Conservation (phyloP, 2,888 invertebrate species). For the Sphaerophoria rueppellii region DNA sequence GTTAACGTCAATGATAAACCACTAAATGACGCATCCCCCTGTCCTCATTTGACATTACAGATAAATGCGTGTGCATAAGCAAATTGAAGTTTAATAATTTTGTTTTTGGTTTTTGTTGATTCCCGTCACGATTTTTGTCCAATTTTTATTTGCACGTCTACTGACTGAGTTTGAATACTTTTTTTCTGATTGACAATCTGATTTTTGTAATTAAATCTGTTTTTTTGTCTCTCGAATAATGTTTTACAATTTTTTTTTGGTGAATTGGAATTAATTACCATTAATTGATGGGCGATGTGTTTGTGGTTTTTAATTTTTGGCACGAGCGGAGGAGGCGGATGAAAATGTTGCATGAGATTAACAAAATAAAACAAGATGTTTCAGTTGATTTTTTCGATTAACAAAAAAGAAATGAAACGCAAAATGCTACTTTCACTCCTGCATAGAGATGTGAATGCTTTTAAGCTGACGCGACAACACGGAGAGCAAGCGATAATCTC, state of each 20-base stretch:
- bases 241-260: constrained; percentile 13
- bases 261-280: constrained; percentile 32
- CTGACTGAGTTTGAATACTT: constrained; percentile 20
- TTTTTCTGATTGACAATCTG: constrained; percentile 34
- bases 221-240: background rate
- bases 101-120: constrained; percentile 25
- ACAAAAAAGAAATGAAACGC: background rate
- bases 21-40: too few relatives aligned
- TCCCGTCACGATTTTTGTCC: constrained; percentile 40
- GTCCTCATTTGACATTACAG: background rate
- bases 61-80: constrained; percentile 15
- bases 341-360: background rate
- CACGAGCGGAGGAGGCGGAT: background rate
- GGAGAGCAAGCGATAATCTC: background rate
- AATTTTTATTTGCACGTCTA: constrained; percentile 16
- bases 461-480: too few relatives aligned
- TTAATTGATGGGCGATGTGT: constrained; percentile 13
- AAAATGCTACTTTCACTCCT: constrained; percentile 19
- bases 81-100: constrained; percentile 3
- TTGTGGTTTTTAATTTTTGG: background rate
- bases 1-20: too few relatives aligned
- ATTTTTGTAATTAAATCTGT: constrained; percentile 46
- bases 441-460: background rate
- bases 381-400: background rate
- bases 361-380: background rate